Percentiles rank a stretch among this genome's conserved stretches.
These are phyloP conservation scores for Danionella cerebrum DNA, from an alignment of 2,113 vertebrate genomes.

Conservation along the genomic window DNA sequence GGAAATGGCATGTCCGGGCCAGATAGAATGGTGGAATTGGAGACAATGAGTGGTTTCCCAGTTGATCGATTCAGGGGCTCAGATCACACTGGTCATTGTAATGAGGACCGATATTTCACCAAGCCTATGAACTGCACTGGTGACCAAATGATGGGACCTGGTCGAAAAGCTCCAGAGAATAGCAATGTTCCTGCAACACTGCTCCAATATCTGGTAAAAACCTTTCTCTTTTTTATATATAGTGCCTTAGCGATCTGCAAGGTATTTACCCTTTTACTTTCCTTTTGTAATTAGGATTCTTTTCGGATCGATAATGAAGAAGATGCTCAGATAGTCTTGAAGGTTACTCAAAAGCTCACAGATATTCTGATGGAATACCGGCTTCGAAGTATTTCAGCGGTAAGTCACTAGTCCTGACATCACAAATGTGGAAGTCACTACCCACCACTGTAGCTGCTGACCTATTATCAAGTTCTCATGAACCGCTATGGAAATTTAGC, in stretches of 20 bases:
- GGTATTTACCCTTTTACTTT: not conserved
- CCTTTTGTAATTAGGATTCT: constrained; percentile 52
- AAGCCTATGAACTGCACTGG: constrained; percentile 22
- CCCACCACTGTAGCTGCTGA: too few relatives aligned
- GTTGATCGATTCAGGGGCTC: constrained; percentile 34
- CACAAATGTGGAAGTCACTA: too few relatives aligned
- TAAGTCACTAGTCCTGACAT: constrained; percentile 29
- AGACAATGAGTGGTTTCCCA: constrained; percentile 41
- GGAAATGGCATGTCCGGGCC: constrained; percentile 31
- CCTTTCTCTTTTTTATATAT: not conserved
- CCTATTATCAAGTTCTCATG: too few relatives aligned
- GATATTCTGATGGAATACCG: constrained; percentile 72
- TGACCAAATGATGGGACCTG: constrained; percentile 34
- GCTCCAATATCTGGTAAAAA: constrained; percentile 64
- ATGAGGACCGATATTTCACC: constrained; percentile 39
- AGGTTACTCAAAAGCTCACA: constrained; percentile 71
- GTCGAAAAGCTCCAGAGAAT: constrained; percentile 37
- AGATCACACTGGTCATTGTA: constrained; percentile 26
- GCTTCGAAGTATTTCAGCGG: constrained; percentile 58
- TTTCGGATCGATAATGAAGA: constrained; percentile 67
- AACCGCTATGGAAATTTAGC: too few relatives aligned
- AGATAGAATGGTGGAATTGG: constrained; percentile 31
- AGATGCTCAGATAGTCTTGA: constrained; percentile 69
- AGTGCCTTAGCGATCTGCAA: not conserved
- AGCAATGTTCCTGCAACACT: constrained; percentile 50